Evolutionary conservation across 2,113 vertebrate genomes (phyloP), one percentile per base, ranked within the genome.

Genomic region (Cyrtonyx montezumae): DNA sequence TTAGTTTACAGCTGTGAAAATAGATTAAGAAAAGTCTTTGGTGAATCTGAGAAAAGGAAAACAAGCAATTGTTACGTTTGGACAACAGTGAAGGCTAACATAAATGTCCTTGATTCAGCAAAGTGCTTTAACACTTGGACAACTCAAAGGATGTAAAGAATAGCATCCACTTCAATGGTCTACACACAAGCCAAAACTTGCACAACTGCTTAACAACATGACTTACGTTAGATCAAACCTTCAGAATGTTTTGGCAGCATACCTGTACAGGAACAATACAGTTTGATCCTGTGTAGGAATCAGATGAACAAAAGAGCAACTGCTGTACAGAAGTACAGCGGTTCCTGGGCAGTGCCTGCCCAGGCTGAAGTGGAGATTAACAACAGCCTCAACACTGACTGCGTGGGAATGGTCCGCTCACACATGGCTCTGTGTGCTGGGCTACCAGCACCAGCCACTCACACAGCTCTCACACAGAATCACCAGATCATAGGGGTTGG

Each of bases 1-100:
- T 46, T 71, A 68, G 51, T 67, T 55, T 79, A 68, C 81, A 94
- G 90, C 81, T 84, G 84, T 56, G 43, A 89, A 93, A 93, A 91
- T 8, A 95, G 79, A 73, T 40, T n/a, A 34, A 71, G 53, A 84
- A 51, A 84, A 87, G 48, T 30, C 48, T 78, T 37, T 71, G 56
- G 56, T 87, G 69, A 84, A 25, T 11, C 80, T 42, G 42, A 87
- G 84, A 81, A 84, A 84, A 91, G 21, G n/a, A 80, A 81, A 90
- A 89, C 53, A 94, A 81, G 43, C 1, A 1, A 46, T 28, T 84
- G 43, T 88, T 93, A 61, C 67, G 75, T 76, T 34, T 81, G 84
- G 78, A 79, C 55, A 43, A 61, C 0, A 68, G 37, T 4, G 34
- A 74, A 58, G 20, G 28, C 18, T 34, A 81, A 92, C 11, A 59